These are phyloP conservation scores for Anagyrus pseudococci DNA, from an alignment of 2,888 invertebrate genomes.

Conservation along the genomic window DNA sequence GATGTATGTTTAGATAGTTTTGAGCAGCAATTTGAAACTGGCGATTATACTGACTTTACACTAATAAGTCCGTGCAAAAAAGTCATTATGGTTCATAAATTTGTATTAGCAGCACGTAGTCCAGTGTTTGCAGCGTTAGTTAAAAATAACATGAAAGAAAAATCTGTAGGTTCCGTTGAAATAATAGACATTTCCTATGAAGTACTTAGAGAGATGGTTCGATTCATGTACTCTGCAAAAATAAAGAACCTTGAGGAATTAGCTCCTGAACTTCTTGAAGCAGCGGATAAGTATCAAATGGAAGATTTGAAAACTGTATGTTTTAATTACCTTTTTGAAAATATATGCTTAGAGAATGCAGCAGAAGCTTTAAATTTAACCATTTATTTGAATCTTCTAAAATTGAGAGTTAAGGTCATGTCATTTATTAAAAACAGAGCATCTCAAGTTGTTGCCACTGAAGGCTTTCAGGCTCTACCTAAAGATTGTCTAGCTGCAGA, in stretches of 20 bases:
- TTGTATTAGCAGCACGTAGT: slow-evolving; percentile 95
- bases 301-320: slow-evolving; percentile 99
- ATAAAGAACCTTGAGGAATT: slow-evolving; percentile 95
- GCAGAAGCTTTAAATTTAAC: slow-evolving; percentile 96
- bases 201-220: slow-evolving; percentile 94
- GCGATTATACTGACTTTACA: slow-evolving; percentile 97
- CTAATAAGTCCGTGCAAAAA: slow-evolving; percentile 82
- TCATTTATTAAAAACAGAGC: slow-evolving; percentile 97
- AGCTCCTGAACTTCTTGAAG: slow-evolving; percentile 97
- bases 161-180: slow-evolving; percentile 94
- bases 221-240: slow-evolving; percentile 97
- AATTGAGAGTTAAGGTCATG: slow-evolving; percentile 97
- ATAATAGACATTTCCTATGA: slow-evolving; percentile 98
- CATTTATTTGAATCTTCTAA: too few species aligned
- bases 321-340: slow-evolving; percentile 94
- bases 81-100: slow-evolving; percentile 95
- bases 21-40: slow-evolving; percentile 78
- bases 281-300: slow-evolving; percentile 98
- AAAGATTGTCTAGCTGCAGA: neutral
- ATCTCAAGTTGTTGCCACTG: slow-evolving; percentile 99
- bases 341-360: slow-evolving; percentile 93
- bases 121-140: slow-evolving; percentile 99
- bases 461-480: slow-evolving; percentile 98
- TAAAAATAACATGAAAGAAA: slow-evolving; percentile 98
- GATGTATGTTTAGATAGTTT: too few species aligned